Base-by-base conservation (phyloP, 2,797 vertebrate species). In the Capromys pilorides region DNA sequence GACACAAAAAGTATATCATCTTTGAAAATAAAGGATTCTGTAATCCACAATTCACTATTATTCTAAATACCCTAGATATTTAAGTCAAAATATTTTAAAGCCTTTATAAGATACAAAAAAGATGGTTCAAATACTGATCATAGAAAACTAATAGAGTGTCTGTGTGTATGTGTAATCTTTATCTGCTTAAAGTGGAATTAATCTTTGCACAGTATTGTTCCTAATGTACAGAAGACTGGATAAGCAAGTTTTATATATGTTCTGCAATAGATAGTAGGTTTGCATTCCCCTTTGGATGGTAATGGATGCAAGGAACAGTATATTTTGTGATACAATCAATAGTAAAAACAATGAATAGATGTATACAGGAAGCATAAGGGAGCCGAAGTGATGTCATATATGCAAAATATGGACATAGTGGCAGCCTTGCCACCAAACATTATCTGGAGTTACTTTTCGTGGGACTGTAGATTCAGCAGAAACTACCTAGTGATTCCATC, bases 131-230 rank as follows among this genome's bases (percentile, higher is more conserved):
- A 90, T 78, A 84, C 24, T 84, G 75, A 91, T 80, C 86, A 88
- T 8, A 64, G 66, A 86, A 95, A 90, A 78, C 31, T 57, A 93
- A 96, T 36, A 54, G n/a, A n/a, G n/a, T n/a, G n/a, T n/a, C n/a
- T n/a, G 51, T 33, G 49, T 11, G 0, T n/a, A n/a, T n/a, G n/a
- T n/a, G n/a, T n/a, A 22, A 57, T 49, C 26, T 81, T 93, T 67
- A 66, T 75, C 57, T 61, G 28, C 6, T 94, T 91, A 95, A 93
- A 96, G 51, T 80, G 4, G 33, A 82, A 7, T 84, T 93, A 33
- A 91, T 36, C 9, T 86, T 93, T 96, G 86, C 24, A 96, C 2
- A 90, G 51, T 24, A 88, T 85, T 90, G n/a, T n/a, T n/a, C 86
- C 86, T 84, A 33, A 83, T 54, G 39, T 73, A 85, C 41, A 16